Evolutionary conservation across 2,113 vertebrate genomes (phyloP).

Genomic region (Misgurnus mizolepis): DNA sequence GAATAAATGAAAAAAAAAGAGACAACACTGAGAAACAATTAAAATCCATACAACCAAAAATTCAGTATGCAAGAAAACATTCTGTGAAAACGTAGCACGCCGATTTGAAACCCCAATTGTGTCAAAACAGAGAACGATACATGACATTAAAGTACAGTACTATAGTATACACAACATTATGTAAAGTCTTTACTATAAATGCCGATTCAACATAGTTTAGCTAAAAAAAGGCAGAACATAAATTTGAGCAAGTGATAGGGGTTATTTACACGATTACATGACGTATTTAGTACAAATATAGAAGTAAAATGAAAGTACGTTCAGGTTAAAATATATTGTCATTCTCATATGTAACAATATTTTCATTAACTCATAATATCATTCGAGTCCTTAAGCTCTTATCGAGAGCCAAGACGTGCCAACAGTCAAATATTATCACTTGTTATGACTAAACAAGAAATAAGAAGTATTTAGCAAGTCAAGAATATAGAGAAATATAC

Average conservation of each 20-base stretch:
- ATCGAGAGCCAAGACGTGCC: not conserved
- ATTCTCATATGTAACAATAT: conserved; percentile 33
- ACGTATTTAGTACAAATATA: conserved; percentile 56
- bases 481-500: conserved; percentile 13
- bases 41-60: not conserved
- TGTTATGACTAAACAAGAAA: conserved; percentile 23
- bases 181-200: conserved; percentile 39
- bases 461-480: conserved; percentile 33
- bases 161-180: conserved; percentile 43
- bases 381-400: not conserved
- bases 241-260: conserved; percentile 23
- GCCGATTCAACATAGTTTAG: conserved; percentile 34
- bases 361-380: conserved; percentile 33
- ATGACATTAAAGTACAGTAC: conserved; percentile 19
- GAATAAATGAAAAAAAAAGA: conserved; percentile 2
- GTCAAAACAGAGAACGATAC: not conserved
- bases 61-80: conserved; percentile 11
- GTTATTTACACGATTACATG: conserved; percentile 46
- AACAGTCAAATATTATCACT: conserved; percentile 9
- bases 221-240: conserved; percentile 31
- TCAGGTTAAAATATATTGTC: conserved; percentile 53
- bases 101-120: not conserved
- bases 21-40: not conserved
- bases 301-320: conserved; percentile 50
- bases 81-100: conserved; percentile 32